Base-by-base conservation (phyloP, 2,888 invertebrate species). In the Plebejus melissa region DNA sequence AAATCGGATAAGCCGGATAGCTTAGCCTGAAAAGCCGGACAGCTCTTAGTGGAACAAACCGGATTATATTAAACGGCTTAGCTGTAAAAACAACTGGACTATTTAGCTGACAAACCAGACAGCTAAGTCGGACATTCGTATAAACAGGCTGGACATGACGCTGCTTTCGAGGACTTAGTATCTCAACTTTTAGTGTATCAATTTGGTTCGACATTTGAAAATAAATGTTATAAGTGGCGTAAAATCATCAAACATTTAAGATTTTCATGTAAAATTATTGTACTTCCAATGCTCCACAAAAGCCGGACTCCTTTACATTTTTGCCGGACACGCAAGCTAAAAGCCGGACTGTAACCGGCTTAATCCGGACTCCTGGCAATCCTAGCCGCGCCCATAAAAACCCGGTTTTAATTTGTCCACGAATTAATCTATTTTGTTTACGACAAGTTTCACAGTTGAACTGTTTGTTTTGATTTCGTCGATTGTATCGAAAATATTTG, bases 351-450 rank as follows among this genome's bases (percentile, higher is more conserved):
- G 0, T 50, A 4, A 16, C 54, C 4, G 16, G 1, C 54, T 54
- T 54, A 16, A 16, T 54, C 54, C 4, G 54, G 54, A 46, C 46
- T 9, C 46, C 54, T 54, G 54, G 16, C 54, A 54, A 54, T 54
- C 54, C 54, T 54, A 54, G 38, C 70, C 1, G 22, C 41, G 41
- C 41, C 41, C 41, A 71, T 71, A 71, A 46, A 71, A 71, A 71
- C 4, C 46, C 46, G 7, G 71, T 41, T 71, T 71, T 70, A 72
- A 72, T 72, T 72, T 46, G 28, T 72, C 50, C 50, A 41, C n/a
- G 13, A 54, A 72, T 72, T 72, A 72, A 72, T 72, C 54, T 54
- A 72, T 54, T 72, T 72, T 72, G 72, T 72, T 50, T 72, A 72
- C 72, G 50, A 16, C 13, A 71, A 71, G 46, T 70, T 41, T 41